Conservation (phyloP, 1,140 invertebrate genomes). For the Bradysia coprophila region DNA sequence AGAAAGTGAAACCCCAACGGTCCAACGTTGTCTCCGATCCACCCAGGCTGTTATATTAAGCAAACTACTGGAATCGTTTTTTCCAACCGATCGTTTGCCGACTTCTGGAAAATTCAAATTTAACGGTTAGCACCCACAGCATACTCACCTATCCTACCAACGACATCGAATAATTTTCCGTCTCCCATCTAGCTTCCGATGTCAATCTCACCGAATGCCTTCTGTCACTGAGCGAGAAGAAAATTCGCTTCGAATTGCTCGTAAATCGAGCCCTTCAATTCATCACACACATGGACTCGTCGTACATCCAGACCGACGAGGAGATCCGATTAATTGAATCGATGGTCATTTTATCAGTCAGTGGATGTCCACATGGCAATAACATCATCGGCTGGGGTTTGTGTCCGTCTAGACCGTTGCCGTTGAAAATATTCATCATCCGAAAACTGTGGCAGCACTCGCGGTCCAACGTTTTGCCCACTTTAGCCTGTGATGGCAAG, state of each 20-base stretch:
- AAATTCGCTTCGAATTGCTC: conserved; percentile 16
- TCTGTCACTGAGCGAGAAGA: conserved; percentile 11
- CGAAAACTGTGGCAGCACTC: conserved; percentile 14
- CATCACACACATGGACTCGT: conserved; percentile 11
- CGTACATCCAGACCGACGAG: conserved; percentile 11
- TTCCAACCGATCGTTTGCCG: too few relatives aligned
- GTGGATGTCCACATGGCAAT: conserved; percentile 19
- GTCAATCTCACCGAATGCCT: conserved; percentile 6
- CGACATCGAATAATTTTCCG: too few relatives aligned
- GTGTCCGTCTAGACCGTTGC: conserved; percentile 14
- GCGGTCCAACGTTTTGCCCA: conserved; percentile 12
- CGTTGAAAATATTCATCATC: conserved; percentile 17
- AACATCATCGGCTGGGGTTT: conserved; percentile 22
- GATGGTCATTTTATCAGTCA: conserved; percentile 15
- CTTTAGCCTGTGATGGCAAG: conserved; percentile 18
- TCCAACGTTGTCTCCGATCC: conserved; percentile 15
- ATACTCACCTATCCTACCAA: too few relatives aligned
- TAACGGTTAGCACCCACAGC: too few relatives aligned
- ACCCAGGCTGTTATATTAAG: conserved; percentile 15
- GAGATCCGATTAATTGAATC: conserved; percentile 16
- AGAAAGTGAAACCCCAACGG: conserved; percentile 12
- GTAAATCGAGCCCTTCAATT: conserved; percentile 19
- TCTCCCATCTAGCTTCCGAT: not conserved
- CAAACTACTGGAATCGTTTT: conserved; percentile 17
- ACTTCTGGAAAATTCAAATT: not conserved